Base-by-base conservation (phyloP, 2,797 vertebrate genomes). In the Denticeps clupeoides region DNA sequence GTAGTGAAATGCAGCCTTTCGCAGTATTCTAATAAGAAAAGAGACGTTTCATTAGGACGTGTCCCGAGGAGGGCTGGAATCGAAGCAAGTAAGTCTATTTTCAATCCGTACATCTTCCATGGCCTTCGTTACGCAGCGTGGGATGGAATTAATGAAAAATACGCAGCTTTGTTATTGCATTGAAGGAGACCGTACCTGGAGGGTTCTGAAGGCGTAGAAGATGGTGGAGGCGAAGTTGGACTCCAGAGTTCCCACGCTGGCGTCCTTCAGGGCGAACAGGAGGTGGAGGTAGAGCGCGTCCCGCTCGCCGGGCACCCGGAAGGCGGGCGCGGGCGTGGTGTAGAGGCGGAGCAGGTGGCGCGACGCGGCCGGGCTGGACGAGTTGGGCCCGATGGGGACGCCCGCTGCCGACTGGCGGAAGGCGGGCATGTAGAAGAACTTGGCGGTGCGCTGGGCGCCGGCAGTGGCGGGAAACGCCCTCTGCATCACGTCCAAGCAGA, bases 251-350 rank as follows among this genome's bases (percentile, higher is more conserved):
- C 55, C 83, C 35, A 95, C 70, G 1, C 41, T 70, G 0, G 71
- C 68, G 47, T 75, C 74, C 65, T 65, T 86, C 49, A 97, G 71
- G 0, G 87, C 87, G 7, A 87, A 87, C 27, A 96, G 78, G 10
- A 95, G 79, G 63, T 90, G 88, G 43, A 87, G 53, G 46, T 89
- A 88, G 43, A 89, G 76, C 0, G 76, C 50, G 0, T 84, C 77
- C 0, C 67, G 69, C 56, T 82, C 74, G 60, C 71, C 70, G 38
- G 67, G 60, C 41, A 81, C 68, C 81, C 75, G 1, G 3, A 75
- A 77, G 53, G 78, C 75, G 0, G 74, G 59, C 1, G 64, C 62
- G 1, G 81, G 67, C 5, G 81, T 70, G 28, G 82, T 83, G 68
- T 83, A 87, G 24, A 90, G 71, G 47, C 66, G 65, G 19, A 82